Evolutionary conservation across 2,888 invertebrate species (phyloP).

Genomic region (Idaea aversata): DNA sequence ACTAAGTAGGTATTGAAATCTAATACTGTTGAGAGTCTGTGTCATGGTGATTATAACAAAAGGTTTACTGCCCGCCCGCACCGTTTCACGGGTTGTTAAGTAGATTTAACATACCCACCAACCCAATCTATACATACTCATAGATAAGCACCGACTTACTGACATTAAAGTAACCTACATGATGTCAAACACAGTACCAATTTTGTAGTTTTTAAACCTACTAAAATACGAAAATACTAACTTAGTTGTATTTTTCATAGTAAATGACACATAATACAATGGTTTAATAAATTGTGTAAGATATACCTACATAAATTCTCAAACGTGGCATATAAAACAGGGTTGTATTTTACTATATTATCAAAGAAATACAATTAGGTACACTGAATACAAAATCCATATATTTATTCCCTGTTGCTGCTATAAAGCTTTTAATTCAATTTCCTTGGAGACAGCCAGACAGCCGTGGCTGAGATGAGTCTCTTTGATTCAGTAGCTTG

Average conservation of each 20-base stretch:
- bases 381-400: slow-evolving; percentile 2
- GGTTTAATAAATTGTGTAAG: neutral
- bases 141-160: neutral
- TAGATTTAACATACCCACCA: neutral
- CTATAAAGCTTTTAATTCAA: slow-evolving; percentile 52
- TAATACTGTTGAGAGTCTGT: neutral
- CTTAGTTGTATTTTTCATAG: no score
- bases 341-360: neutral
- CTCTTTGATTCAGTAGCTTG: neutral
- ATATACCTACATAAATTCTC: neutral
- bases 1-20: neutral
- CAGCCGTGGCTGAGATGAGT: slow-evolving; percentile 25
- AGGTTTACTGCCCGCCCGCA: slow-evolving; percentile 4
- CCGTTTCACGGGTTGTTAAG: slow-evolving; percentile 1
- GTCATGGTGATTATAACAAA: slow-evolving; percentile 4
- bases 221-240: no score
- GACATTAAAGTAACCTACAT: neutral
- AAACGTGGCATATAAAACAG: neutral
- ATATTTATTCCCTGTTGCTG: slow-evolving; percentile 18
- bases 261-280: no score
- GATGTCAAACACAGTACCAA: neutral
- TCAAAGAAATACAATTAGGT: neutral
- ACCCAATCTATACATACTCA: neutral
- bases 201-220: no score
- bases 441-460: slow-evolving; percentile 55